Base-by-base conservation (phyloP, 1,140 invertebrate genomes). In the Theocolax elegans region DNA sequence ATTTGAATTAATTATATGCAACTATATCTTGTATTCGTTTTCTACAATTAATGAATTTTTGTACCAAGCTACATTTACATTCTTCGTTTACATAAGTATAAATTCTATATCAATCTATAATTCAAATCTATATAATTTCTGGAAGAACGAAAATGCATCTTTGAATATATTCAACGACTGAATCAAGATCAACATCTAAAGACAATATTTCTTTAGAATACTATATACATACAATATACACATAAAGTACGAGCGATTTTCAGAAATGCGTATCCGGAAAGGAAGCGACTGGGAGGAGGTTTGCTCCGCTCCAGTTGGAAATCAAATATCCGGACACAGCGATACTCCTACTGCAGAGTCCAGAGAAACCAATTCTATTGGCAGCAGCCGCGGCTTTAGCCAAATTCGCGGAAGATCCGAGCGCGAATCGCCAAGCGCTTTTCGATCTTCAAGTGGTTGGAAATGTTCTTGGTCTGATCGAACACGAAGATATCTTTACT, bases 401-500 rank as follows among this genome's bases (percentile, higher is more conserved):
- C 0, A 81, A 77, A 54, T 85, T 78, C 49, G 81, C 69, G 0
- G 73, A 71, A 7, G 82, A 82, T 71, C 63, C 68, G 0, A 21
- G 62, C 3, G 71, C 69, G 46, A 82, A 83, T 67, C 42, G 79
- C 0, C 65, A 77, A 31, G 74, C 70, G 0, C 74, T 85, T 19
- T 80, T 85, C 46, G 74, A 85, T 51, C 64, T 82, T 0, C 58
- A 79, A 1, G 68, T 80, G 7, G 67, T 82, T 19, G 77, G 77
- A 0, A 79, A 51, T 29, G 29, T 83, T 2, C 62, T 81, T 3
- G 72, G 75, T 19, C 19, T 85, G 7, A 72, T 83, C 17, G 48
- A 68, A 7, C 81, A 85, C 25, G 75, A 85, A 4, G 79, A 83
- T 72, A 23, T 81, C 35, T 83, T 77, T 35, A 79, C 76, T 6